A percentile compares a stretch with the other conserved stretches of the same genome.
Evolutionary conservation across 64 coral and sea anemone genomes (phyloP).

Genomic region (Pocillopora verrucosa): DNA sequence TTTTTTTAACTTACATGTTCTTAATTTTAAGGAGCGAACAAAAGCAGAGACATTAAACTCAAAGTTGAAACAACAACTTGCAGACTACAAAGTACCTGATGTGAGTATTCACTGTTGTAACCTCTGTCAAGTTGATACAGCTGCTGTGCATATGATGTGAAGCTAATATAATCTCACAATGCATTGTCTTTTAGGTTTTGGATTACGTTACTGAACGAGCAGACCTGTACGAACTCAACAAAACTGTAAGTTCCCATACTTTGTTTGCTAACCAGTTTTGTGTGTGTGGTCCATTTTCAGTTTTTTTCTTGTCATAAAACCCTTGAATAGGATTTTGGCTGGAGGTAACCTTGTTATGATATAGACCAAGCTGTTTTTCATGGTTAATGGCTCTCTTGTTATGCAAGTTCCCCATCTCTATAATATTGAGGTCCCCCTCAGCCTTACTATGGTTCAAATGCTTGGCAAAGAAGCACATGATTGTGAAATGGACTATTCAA

Average conservation of each 20-base stretch:
- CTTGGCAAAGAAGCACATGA: too few species aligned
- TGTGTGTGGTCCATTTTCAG: background rate
- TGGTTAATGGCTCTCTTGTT: too few species aligned
- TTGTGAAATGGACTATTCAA: too few species aligned
- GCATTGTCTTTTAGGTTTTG: slow-evolving; percentile 64
- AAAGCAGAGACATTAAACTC: slow-evolving; percentile 82
- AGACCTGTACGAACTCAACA: slow-evolving; percentile 94
- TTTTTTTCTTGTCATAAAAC: too few species aligned
- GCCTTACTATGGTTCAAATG: too few species aligned
- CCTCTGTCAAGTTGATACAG: background rate
- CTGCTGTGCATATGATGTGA: background rate
- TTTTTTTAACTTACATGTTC: background rate
- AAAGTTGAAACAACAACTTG: slow-evolving; percentile 87
- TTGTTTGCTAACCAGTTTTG: background rate
- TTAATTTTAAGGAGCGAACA: slow-evolving; percentile 66
- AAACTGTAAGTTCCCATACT: slow-evolving; percentile 59
- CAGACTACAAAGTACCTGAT: slow-evolving; percentile 97
- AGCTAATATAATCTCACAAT: background rate
- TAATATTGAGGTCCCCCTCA: too few species aligned
- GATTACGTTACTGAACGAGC: slow-evolving; percentile 98
- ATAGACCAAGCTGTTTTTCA: too few species aligned
- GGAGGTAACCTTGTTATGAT: too few species aligned
- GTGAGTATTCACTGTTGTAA: slow-evolving; percentile 47
- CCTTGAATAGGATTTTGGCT: too few species aligned
- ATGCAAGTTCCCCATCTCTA: too few species aligned